Evolutionary conservation across 2,888 invertebrate species (phyloP).

Genomic region (Rhodophaea formosa): DNA sequence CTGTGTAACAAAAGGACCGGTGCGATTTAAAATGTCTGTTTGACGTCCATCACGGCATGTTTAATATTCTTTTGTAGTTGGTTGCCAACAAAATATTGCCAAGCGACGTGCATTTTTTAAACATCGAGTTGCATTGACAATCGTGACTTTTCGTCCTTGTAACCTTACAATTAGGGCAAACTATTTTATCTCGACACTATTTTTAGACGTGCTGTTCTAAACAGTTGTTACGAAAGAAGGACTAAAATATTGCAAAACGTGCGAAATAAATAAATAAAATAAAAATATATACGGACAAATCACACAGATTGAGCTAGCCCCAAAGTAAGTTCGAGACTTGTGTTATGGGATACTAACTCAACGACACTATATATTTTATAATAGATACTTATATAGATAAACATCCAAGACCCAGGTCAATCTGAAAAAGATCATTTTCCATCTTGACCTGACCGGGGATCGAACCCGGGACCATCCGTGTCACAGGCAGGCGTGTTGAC

Average conservation of each 20-base stretch:
- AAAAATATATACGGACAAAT: no score
- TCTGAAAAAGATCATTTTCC: no score
- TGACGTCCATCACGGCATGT: not conserved
- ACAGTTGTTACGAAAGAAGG: constrained; percentile 38
- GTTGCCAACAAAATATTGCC: not conserved
- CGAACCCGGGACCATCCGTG: no score
- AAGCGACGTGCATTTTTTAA: not conserved
- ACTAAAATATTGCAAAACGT: constrained; percentile 37
- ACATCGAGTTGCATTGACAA: not conserved
- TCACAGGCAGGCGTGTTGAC: no score
- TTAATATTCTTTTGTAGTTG: not conserved
- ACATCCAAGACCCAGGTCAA: no score
- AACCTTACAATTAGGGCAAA: constrained; percentile 8
- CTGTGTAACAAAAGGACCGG: not conserved
- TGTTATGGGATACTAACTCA: no score
- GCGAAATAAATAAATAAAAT: no score
- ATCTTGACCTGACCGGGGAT: no score
- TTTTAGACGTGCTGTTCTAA: constrained; percentile 24
- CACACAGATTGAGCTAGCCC: no score
- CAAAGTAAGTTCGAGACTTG: no score
- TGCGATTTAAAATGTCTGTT: not conserved
- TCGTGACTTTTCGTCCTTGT: constrained; percentile 8
- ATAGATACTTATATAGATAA: no score
- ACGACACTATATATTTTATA: no score
- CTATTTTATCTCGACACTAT: constrained; percentile 8